A percentile compares a stretch with the other conserved stretches of the same genome.
These are phyloP conservation scores for Cerastis rubricosa DNA, from an alignment of 2,888 invertebrate genomes.

Conservation along the genomic window DNA sequence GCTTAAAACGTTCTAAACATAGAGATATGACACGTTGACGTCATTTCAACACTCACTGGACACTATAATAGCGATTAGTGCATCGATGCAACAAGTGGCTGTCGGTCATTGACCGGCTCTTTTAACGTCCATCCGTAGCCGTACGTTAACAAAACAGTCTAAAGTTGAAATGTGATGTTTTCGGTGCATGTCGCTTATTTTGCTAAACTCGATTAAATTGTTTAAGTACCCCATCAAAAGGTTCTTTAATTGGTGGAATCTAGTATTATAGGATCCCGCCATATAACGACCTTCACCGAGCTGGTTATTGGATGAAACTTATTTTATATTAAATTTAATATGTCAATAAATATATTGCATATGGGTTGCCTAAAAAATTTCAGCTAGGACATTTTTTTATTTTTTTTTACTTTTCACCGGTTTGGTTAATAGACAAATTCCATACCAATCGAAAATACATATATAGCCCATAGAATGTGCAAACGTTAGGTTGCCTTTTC, in stretches of 20 bases:
- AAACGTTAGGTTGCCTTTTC: no score
- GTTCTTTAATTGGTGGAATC: neutral
- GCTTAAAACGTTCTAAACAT: neutral
- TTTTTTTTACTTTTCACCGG: no score
- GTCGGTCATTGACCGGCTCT: constrained; percentile 5
- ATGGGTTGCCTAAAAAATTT: no score
- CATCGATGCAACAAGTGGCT: constrained; percentile 31
- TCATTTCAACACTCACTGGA: constrained; percentile 15
- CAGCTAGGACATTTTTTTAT: no score
- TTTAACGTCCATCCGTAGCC: neutral
- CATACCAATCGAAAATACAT: no score
- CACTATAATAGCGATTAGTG: constrained; percentile 20
- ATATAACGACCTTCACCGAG: no score
- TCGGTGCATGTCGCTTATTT: neutral
- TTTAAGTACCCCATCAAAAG: neutral
- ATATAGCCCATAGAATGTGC: no score
- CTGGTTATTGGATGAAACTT: no score
- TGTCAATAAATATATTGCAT: no score
- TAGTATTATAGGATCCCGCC: no score
- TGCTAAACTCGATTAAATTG: neutral
- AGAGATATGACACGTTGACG: constrained; percentile 6
- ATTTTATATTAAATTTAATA: no score
- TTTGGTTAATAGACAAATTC: no score
- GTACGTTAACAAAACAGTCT: neutral
- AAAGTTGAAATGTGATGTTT: constrained; percentile 7